These are phyloP conservation scores for Parazoanthus darwini DNA, from an alignment of 92 coral and sea anemone species.

Conservation along the genomic window DNA sequence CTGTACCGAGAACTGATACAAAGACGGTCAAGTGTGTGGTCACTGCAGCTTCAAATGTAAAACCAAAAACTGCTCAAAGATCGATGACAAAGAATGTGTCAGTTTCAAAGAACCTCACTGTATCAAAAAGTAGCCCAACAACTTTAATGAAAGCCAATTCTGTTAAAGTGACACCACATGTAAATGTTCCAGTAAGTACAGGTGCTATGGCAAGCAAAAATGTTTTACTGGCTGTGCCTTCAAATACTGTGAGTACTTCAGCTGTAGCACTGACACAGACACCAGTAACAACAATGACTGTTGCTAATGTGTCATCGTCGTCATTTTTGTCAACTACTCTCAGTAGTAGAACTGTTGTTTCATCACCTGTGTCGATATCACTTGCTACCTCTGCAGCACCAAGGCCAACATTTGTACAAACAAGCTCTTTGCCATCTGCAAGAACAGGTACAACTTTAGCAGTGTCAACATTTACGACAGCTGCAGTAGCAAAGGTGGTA, in stretches of 20 bases:
- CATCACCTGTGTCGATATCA: slow-evolving; percentile 37
- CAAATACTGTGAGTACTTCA: slow-evolving; percentile 26
- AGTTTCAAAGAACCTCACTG: background rate
- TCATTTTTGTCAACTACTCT: slow-evolving; percentile 33
- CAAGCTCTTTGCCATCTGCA: background rate
- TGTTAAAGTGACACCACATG: background rate
- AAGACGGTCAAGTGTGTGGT: background rate
- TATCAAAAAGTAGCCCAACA: background rate
- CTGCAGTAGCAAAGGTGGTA: background rate
- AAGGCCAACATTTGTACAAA: background rate
- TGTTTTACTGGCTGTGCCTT: slow-evolving; percentile 18
- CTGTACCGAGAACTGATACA: slow-evolving; percentile 7
- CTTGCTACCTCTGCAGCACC: slow-evolving; percentile 15
- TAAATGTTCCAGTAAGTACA: background rate
- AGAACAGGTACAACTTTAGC: slow-evolving; percentile 1
- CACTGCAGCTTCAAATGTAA: background rate
- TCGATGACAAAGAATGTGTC: background rate
- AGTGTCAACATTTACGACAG: background rate
- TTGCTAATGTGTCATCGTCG: slow-evolving; percentile 51
- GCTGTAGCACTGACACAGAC: slow-evolving; percentile 2
- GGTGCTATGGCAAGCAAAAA: slow-evolving; percentile 21
- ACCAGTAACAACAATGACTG: slow-evolving; percentile 30
- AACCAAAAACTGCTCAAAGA: background rate
- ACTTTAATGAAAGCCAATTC: background rate
- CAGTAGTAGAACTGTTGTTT: slow-evolving; percentile 42